phyloP scores from a whole-genome alignment of 2,797 vertebrate species.

The Chanos chanos region DNA sequence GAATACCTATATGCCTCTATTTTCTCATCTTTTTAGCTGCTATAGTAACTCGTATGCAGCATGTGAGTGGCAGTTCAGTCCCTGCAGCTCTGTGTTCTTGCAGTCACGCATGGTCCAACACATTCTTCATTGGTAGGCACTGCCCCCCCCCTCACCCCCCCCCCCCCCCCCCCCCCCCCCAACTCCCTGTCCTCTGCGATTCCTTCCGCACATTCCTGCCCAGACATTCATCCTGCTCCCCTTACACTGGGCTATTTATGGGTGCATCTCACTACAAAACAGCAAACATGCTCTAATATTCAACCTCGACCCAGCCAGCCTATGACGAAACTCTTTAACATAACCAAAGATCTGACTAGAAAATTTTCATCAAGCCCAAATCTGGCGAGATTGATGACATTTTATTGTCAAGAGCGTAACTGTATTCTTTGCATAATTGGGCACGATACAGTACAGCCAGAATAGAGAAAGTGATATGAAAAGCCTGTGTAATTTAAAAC shows the following conservation, averaged over 20 bases:
- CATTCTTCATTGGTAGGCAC: slow-evolving; percentile 51
- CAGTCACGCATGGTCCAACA: slow-evolving; percentile 17
- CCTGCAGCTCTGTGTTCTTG: slow-evolving; percentile 2
- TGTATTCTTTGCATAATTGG: not conserved
- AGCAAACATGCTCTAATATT: slow-evolving; percentile 46
- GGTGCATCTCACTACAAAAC: slow-evolving; percentile 45
- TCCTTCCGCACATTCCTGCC: slow-evolving; percentile 57
- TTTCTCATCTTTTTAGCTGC: no score
- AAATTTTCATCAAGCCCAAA: no score
- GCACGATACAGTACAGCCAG: slow-evolving; percentile 17
- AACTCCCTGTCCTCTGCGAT: slow-evolving; percentile 55
- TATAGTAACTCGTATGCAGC: no score
- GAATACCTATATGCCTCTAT: not conserved
- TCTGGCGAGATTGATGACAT: no score
- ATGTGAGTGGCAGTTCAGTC: not conserved
- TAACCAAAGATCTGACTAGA: no score
- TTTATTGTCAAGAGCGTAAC: not conserved
- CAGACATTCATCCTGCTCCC: slow-evolving; percentile 66
- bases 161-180: slow-evolving; percentile 51
- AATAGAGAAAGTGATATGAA: slow-evolving; percentile 39
- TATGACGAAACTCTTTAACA: no score
- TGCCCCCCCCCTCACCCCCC: slow-evolving; percentile 59
- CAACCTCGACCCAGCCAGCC: slow-evolving; percentile 32
- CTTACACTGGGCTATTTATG: slow-evolving; percentile 75
- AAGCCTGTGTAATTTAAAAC: slow-evolving; percentile 53